Evolutionary conservation across 2,888 invertebrate genomes (phyloP).

Genomic region (Cremastobaeus sp.): DNA sequence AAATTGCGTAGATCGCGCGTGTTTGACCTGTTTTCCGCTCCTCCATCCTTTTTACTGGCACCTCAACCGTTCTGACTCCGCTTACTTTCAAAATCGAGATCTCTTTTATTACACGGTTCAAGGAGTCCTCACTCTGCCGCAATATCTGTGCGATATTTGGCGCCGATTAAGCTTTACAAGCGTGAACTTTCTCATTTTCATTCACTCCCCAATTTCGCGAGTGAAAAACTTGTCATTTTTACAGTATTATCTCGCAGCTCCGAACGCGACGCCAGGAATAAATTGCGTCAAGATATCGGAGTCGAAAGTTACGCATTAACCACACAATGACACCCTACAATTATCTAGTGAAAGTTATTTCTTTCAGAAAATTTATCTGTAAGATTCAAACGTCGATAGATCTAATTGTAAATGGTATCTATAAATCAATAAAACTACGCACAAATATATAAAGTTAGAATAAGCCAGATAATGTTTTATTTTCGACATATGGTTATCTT

Average conservation of each 20-base stretch:
- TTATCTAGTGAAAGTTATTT: no score
- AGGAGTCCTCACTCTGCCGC: conserved; percentile 47
- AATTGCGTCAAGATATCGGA: not conserved
- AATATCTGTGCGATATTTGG: conserved; percentile 47
- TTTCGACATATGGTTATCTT: conserved; percentile 39
- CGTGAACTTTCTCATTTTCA: conserved; percentile 54
- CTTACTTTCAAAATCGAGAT: conserved; percentile 48
- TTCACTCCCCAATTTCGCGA: conserved; percentile 33
- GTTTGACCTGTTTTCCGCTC: conserved; percentile 47
- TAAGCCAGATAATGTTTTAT: conserved; percentile 30
- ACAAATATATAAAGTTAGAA: not conserved
- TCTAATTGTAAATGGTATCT: no score
- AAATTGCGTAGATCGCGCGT: conserved; percentile 56
- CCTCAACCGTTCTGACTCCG: conserved; percentile 28
- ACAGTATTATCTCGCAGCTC: conserved; percentile 36
- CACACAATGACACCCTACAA: not conserved
- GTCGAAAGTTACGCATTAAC: not conserved
- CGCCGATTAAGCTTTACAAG: conserved; percentile 54
- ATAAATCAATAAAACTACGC: conserved; percentile 16
- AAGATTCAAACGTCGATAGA: no score
- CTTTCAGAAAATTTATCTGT: no score
- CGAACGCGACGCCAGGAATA: not conserved
- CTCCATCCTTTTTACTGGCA: conserved; percentile 15
- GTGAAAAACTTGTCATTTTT: conserved; percentile 43
- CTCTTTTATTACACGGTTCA: conserved; percentile 60